Evolutionary conservation across 2,113 vertebrate species (phyloP).

Genomic region (Lycaon pictus): DNA sequence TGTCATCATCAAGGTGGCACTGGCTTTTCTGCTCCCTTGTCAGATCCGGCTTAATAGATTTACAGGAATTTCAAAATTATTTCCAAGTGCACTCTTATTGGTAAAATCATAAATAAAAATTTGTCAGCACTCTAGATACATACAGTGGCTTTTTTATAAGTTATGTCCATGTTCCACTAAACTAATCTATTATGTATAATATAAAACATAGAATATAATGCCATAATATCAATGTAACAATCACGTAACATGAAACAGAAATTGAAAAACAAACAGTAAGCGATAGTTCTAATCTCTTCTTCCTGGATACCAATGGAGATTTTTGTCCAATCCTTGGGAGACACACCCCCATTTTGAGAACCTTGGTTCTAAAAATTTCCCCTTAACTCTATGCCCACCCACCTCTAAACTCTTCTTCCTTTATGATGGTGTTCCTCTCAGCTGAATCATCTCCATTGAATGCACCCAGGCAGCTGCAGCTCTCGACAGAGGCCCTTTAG

Average conservation of each 20-base stretch:
- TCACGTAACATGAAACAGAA: neutral
- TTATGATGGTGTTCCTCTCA: neutral
- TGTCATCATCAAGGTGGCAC: neutral
- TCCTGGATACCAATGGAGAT: neutral
- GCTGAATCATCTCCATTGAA: conserved; percentile 44
- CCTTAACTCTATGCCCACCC: neutral
- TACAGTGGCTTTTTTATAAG: neutral
- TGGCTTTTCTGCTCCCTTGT: neutral
- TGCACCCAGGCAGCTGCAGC: conserved; percentile 59
- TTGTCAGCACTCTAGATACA: neutral
- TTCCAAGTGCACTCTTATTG: neutral
- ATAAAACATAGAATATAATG: neutral
- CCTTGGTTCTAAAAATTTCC: neutral
- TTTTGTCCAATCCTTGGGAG: neutral
- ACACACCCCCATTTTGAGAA: neutral
- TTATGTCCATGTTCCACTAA: conserved; percentile 39
- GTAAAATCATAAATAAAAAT: conserved; percentile 33
- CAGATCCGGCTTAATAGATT: neutral
- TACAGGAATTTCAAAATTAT: neutral
- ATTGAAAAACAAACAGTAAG: neutral
- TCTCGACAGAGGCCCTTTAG: conserved; percentile 42
- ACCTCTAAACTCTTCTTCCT: neutral
- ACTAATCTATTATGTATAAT: neutral
- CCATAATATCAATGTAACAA: neutral
- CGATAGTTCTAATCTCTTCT: neutral